A percentile compares a stretch with the other conserved stretches of the same genome.
phyloP scores from a whole-genome alignment of 1,140 invertebrate genomes.

The Mamestra configurata region DNA sequence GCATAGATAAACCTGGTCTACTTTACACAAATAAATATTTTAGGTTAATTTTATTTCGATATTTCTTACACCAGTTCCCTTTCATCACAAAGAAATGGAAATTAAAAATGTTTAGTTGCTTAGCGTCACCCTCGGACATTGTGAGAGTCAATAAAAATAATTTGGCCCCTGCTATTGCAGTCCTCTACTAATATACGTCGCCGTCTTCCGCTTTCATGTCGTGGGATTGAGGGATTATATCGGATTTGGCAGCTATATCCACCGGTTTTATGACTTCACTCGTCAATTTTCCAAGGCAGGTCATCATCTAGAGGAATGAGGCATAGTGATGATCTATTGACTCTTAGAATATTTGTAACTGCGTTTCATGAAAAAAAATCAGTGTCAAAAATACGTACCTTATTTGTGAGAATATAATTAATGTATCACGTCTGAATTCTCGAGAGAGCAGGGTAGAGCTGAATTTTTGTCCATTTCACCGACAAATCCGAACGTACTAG shows the following conservation, averaged over 20 bases:
- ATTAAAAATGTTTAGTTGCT: slow-evolving; percentile 10
- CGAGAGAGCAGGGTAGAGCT: background rate
- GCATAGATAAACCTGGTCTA: too few relatives aligned
- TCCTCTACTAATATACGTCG: slow-evolving; percentile 8
- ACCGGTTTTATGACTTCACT: slow-evolving; percentile 8
- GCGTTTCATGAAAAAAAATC: too few relatives aligned
- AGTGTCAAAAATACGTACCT: background rate
- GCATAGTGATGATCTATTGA: too few relatives aligned
- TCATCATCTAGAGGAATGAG: background rate
- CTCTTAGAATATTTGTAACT: too few relatives aligned
- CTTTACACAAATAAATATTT: too few relatives aligned
- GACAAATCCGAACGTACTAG: background rate
- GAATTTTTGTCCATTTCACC: background rate
- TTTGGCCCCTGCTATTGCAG: slow-evolving; percentile 16
- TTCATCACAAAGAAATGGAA: background rate
- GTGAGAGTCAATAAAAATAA: slow-evolving; percentile 33
- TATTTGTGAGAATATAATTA: background rate
- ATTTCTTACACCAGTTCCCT: background rate
- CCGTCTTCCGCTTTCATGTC: slow-evolving; percentile 3
- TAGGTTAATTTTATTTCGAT: background rate
- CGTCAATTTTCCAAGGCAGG: background rate
- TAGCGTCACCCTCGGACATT: background rate
- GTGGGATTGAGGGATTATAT: slow-evolving; percentile 19
- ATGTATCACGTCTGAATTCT: background rate
- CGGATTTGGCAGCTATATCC: slow-evolving; percentile 14